phyloP scores from a whole-genome alignment of 2,797 vertebrate genomes.

The Ctenosaura bakeri region DNA sequence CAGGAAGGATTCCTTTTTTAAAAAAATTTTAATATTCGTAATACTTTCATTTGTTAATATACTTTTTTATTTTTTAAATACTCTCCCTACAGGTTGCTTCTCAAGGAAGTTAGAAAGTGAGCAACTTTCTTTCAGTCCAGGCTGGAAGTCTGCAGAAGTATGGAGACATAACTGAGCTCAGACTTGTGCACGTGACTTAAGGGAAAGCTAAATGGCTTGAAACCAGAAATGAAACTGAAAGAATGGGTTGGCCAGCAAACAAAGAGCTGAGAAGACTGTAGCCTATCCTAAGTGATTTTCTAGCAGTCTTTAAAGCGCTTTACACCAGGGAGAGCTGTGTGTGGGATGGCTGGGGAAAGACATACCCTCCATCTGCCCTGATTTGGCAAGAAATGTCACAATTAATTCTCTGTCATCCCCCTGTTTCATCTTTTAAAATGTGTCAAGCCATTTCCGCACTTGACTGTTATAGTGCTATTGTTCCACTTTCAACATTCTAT shows the following conservation, averaged over 20 bases:
- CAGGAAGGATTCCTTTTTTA: background rate
- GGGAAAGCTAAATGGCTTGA: background rate
- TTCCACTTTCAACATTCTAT: too few relatives aligned
- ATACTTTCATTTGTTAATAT: background rate
- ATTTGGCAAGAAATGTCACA: background rate
- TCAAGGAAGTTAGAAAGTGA: too few relatives aligned
- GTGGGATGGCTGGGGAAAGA: background rate
- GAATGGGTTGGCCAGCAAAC: background rate
- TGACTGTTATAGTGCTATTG: too few relatives aligned
- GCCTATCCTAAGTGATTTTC: background rate
- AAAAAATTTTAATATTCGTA: background rate
- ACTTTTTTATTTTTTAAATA: too few relatives aligned
- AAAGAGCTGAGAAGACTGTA: background rate
- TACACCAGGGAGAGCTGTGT: too few relatives aligned
- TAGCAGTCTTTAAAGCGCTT: too few relatives aligned
- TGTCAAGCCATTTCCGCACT: too few relatives aligned
- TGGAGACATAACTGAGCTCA: background rate
- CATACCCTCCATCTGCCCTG: background rate
- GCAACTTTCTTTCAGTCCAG: background rate
- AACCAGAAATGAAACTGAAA: conserved; percentile 16
- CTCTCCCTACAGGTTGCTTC: too few relatives aligned
- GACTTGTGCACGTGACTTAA: background rate
- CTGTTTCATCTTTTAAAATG: too few relatives aligned
- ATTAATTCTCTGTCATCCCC: too few relatives aligned
- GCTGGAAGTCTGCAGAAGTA: background rate